Evolutionary conservation across 2,888 invertebrate species (phyloP), one percentile per base, ranked within the genome.

Genomic region (Latrodectus elegans): DNA sequence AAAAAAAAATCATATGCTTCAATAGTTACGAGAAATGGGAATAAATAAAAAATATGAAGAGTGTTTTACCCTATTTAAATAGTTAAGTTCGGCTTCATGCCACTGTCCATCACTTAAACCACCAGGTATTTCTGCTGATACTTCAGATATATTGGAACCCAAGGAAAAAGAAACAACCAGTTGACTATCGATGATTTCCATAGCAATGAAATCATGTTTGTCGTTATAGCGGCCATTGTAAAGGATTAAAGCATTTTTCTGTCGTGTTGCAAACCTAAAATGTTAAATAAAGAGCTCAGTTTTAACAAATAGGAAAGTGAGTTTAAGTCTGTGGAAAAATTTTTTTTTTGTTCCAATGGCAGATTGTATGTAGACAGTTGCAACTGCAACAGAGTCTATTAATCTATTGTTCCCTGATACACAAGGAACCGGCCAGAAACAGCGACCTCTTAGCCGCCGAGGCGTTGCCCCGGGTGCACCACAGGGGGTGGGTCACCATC

Each of bases 221-320:
- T 98, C 97, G 92, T 98, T 98, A 93, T 98, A 99, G 0, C 99
- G 94, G 0, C 99, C 99, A 92, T 99, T 99, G 93, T 99, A 99
- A 0, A 99, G 93, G 0, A 99, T 93, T 0, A 99, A 92, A 0
- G 97, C 98, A 90, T 97, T 95, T 10, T 95, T 94, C 22, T 95
- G 94, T 90, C 96, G 95, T 0, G 98, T 98, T 2, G 98, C 96
- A 92, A 99, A 98, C 90, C 95, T 95, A 92, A n/a, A 91, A 88
- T 65, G 82, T 80, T 73, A 38, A 38, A 38, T 38, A 38, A 38
- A 38, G 38, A 38, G 38, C 3, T 38, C 38, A 38, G 38, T 38
- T 38, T 38, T 38, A 6, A 38, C 38, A 38, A 38, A 22, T 22
- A 22, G 22, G 22, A 22, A 22, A 22, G 1, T 22, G 22, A 22